phyloP scores from a whole-genome alignment of 2,888 invertebrate species.

The Prosopocoilus inquinatus region DNA sequence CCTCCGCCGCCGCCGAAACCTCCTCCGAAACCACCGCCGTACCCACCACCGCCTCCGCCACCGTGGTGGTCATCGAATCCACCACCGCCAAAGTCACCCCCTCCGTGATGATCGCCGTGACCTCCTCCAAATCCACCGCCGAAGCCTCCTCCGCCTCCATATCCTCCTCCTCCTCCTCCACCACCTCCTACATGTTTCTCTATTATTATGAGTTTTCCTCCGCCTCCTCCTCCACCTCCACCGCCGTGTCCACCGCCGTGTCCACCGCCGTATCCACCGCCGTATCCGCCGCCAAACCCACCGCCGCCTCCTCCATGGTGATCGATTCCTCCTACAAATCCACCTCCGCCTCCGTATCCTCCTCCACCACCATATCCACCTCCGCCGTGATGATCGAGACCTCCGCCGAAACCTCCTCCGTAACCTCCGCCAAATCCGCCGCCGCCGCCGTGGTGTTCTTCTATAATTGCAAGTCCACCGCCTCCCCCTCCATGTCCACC shows the following conservation, averaged over 20 bases:
- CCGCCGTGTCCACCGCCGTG: too few species aligned
- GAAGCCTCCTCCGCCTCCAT: slow-evolving; percentile 9
- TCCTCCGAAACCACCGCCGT: slow-evolving; percentile 7
- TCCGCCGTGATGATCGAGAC: slow-evolving; percentile 10
- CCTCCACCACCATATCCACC: slow-evolving; percentile 24
- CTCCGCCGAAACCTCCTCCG: slow-evolving; percentile 13
- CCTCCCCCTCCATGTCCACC: slow-evolving; percentile 17
- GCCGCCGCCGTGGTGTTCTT: slow-evolving; percentile 15
- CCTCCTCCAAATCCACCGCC: slow-evolving; percentile 21
- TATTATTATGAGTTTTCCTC: not conserved
- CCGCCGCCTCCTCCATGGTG: slow-evolving; percentile 26
- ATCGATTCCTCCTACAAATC: slow-evolving; percentile 34
- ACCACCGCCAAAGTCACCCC: slow-evolving; percentile 19
- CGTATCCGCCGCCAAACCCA: not conserved
- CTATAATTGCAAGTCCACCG: slow-evolving; percentile 17
- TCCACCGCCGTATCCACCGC: too few species aligned
- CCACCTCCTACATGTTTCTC: too few species aligned
- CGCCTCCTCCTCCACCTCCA: slow-evolving; percentile 10
- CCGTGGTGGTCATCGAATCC: slow-evolving; percentile 7
- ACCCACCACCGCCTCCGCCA: slow-evolving; percentile 15
- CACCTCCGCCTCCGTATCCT: slow-evolving; percentile 33
- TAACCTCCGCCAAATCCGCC: slow-evolving; percentile 15
- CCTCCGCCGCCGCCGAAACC: slow-evolving; percentile 18
- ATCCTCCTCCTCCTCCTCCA: too few species aligned
- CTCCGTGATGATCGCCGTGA: slow-evolving; percentile 14